Evolutionary conservation across 2,797 vertebrate genomes (phyloP).

Genomic region (Manis javanica): DNA sequence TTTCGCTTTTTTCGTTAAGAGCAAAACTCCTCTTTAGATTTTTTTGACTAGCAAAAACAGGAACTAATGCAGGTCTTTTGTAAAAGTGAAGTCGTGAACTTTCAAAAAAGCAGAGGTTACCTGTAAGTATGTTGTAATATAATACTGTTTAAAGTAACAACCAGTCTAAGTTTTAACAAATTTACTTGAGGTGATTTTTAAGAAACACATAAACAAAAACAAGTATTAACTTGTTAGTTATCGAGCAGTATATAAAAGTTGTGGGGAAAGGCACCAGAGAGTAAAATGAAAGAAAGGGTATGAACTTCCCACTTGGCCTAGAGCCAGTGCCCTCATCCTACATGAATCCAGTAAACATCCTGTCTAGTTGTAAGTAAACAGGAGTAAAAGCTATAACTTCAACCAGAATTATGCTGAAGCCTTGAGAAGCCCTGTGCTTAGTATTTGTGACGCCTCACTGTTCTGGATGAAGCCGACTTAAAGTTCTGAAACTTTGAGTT

Average conservation of each 20-base stretch:
- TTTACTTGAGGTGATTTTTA: neutral
- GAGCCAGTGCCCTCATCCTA: neutral
- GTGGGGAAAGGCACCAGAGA: neutral
- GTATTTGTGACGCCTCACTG: neutral
- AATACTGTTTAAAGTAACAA: neutral
- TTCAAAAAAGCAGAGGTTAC: neutral
- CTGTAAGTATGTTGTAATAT: neutral
- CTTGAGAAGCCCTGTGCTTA: neutral
- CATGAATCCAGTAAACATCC: neutral
- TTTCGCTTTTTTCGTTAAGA: neutral
- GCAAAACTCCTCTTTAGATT: neutral
- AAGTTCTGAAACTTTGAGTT: neutral
- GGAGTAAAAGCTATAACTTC: constrained; percentile 49
- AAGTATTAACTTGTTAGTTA: neutral
- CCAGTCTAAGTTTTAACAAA: constrained; percentile 1
- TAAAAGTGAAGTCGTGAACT: neutral
- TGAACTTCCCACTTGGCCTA: neutral
- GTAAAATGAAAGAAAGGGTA: neutral
- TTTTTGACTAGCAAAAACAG: neutral
- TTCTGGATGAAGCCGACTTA: neutral
- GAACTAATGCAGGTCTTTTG: neutral
- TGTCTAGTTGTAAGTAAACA: constrained; percentile 33
- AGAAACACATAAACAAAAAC: constrained; percentile 15
- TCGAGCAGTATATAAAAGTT: neutral
- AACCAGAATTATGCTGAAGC: neutral